Evolutionary conservation across 2,797 vertebrate genomes (phyloP).

Genomic region (Nannoperca obscura): DNA sequence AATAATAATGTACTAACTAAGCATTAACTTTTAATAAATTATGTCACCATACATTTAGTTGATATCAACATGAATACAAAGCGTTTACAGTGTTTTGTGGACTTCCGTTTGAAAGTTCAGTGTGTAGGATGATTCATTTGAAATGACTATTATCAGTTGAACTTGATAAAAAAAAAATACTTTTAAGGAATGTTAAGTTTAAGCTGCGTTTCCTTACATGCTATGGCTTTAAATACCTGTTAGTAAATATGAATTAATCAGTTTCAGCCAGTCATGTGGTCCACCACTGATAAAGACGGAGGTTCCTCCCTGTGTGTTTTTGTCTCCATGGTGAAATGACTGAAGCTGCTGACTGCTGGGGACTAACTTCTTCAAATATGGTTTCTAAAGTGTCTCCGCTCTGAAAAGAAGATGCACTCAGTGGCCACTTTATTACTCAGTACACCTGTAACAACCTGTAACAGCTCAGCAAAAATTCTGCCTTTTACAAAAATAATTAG

Average conservation of each 20-base stretch:
- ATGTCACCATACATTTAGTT: neutral
- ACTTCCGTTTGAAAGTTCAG: neutral
- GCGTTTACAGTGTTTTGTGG: neutral
- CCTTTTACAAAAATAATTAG: neutral
- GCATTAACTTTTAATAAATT: neutral
- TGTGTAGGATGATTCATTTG: neutral
- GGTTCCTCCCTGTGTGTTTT: neutral
- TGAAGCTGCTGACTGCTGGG: neutral
- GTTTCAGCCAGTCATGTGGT: neutral
- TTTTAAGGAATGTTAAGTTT: neutral
- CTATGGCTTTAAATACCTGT: neutral
- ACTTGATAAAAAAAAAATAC: neutral
- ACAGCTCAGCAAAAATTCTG: neutral
- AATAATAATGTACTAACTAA: neutral
- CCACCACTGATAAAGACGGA: slow-evolving; percentile 15
- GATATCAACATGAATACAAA: neutral
- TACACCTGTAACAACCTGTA: no score
- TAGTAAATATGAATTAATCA: slow-evolving; percentile 7
- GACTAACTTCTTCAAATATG: neutral
- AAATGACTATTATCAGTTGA: neutral
- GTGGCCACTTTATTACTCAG: neutral
- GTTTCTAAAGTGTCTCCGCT: neutral
- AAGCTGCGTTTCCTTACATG: neutral
- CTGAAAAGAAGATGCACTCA: neutral
- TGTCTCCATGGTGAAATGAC: neutral